Base-by-base conservation (phyloP, 1,140 invertebrate genomes). In the Zeugodacus cucurbitae region DNA sequence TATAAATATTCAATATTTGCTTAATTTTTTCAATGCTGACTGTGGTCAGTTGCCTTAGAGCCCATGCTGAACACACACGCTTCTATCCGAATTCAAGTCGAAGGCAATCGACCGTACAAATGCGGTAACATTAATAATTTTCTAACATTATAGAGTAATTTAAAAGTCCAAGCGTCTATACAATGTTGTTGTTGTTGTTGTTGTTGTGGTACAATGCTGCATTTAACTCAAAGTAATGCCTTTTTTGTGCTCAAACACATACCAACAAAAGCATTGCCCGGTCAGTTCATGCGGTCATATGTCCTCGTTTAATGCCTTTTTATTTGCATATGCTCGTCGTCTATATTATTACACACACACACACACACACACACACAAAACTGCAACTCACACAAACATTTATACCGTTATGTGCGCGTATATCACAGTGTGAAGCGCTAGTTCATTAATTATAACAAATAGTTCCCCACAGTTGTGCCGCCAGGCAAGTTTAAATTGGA, bases 371-470 rank as follows among this genome's bases (percentile, higher is more conserved):
- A 10, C 11, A 48, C 14, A 7, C 44, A 48, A 20, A 54, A 11
- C 48, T 54, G 17, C 48, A 54, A 11, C 48, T 20, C 10, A 10
- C n/a, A 26, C n/a, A 62, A 22, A 29, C 8, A 62, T n/a, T 10
- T 58, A 11, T n/a, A 62, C 26, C 7, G 7, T 62, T 26, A 67
- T 67, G 29, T 34, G 29, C 26, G 17, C 26, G 14, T 67, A 32
- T 67, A 67, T 62, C n/a, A 11, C 29, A 67, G 26, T 67, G 26
- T 62, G 22, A n/a, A 62, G 26, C 34, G 34, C 32, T 74, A 74
- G 67, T 74, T 74, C 67, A 37, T 74, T 74, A 74, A 74, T 74
- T 74, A 74, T 74, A 74, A 74, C 34, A 74, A 74, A 74, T 74
- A 74, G 32, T 37, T 20, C 17, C 29, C 67, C 67, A 41, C 32